Base-by-base conservation (phyloP, 2,113 vertebrate species). In the Acanthochromis polyacanthus region DNA sequence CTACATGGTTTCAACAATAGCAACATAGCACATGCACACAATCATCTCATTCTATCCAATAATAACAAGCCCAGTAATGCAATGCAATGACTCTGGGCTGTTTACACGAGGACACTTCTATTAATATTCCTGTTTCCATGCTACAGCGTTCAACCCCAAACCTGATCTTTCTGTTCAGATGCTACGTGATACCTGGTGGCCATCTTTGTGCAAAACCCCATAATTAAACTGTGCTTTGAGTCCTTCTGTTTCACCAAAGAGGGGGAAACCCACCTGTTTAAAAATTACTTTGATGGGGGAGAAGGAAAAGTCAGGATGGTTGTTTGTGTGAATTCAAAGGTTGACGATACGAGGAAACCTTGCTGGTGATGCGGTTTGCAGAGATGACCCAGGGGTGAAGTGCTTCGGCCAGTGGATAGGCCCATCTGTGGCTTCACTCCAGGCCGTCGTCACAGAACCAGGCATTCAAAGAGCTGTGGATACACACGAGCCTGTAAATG, bases 301-400 rank as follows among this genome's bases (percentile, higher is more conserved):
- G n/a, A 99, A 90, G 98, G 97, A 3, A 99, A 98, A 92, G 97
- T 99, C 12, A 94, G 95, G 16, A 98, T 99, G 98, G 95, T 99
- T 0, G 96, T 99, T 25, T 98, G 97, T 12, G 97, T 99, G 9
- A 96, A 99, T 43, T 97, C 98, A 1, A 99, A 97, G 63, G 95
- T 96, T 0, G 97, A 98, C 48, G 98, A 99, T 88, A 99, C 0
- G 97, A 99, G 84, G 97, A 99, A 84, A 99, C 96, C 22, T 66
- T 99, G 97, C 96, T 99, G 94, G 98, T 99, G 82, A 97, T 99
- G 97, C 94, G 97, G 46, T 99, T 99, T 86, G 98, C 98, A 0
- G 98, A 99, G 89, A 93, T 99, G 95, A 99, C 97, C 0, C 98
- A 99, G 78, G 98, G 76, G 98, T 98, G 4, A 99, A 84, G 96